Percentiles rank a stretch among this genome's conserved stretches.
Conservation (phyloP, 1,140 invertebrate species). For the Dryas iulia region DNA sequence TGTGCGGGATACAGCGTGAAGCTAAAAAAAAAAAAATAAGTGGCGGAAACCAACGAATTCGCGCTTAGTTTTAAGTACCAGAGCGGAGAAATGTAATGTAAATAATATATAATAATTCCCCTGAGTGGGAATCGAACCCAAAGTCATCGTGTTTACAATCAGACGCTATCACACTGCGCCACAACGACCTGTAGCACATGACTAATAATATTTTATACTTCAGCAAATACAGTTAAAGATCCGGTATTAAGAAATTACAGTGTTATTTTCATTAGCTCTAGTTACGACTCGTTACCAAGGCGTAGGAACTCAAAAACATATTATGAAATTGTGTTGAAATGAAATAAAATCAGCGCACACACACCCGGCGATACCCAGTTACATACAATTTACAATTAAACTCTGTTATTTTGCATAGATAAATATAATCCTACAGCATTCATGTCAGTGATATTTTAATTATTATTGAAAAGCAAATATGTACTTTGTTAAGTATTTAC, state of each 20-base stretch:
- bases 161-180: too few relatives aligned
- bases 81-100: too few relatives aligned
- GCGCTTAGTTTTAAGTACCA: too few relatives aligned
- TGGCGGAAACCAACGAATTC: too few relatives aligned
- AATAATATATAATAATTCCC: too few relatives aligned
- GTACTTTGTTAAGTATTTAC: not conserved
- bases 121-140: too few relatives aligned
- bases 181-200: not conserved
- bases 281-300: conserved; percentile 21
- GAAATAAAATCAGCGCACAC: conserved; percentile 33
- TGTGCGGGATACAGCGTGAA: too few relatives aligned
- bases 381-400: conserved; percentile 27
- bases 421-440: not conserved
- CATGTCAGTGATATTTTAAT: not conserved
- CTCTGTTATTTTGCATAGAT: not conserved
- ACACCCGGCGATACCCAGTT: conserved; percentile 34
- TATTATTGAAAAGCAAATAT: not conserved
- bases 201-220: not conserved
- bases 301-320: conserved; percentile 28
- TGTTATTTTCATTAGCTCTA: conserved; percentile 20
- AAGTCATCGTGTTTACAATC: too few relatives aligned
- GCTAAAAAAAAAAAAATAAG: too few relatives aligned
- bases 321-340: conserved; percentile 36
- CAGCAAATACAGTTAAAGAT: conserved; percentile 21
- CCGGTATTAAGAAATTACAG: conserved; percentile 28